Conservation (phyloP, 2,888 invertebrate species). For the Phymatocera aterrima region DNA sequence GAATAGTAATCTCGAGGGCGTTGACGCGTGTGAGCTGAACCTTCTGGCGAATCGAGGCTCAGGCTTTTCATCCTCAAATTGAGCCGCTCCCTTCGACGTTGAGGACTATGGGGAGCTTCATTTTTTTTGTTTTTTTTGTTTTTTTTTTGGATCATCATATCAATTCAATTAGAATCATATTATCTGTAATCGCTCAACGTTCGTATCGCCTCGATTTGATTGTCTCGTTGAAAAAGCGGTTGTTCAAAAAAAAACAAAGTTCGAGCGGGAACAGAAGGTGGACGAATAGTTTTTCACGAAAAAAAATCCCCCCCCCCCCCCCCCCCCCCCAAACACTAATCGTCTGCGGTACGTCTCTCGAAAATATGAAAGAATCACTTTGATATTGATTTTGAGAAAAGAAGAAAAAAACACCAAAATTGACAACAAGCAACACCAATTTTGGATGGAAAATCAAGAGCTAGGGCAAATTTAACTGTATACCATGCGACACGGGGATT, state of each 20-base stretch:
- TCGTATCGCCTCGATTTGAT: slow-evolving; percentile 60
- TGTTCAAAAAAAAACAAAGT: neutral
- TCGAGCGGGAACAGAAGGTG: neutral
- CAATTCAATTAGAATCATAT: slow-evolving; percentile 49
- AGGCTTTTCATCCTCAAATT: slow-evolving; percentile 99
- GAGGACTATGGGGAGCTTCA: slow-evolving; percentile 95
- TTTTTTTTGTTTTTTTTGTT: too few species aligned
- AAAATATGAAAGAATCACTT: too few species aligned
- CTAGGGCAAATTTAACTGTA: too few species aligned
- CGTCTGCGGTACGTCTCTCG: too few species aligned
- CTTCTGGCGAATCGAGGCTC: slow-evolving; percentile 97
- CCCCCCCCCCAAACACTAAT: too few species aligned
- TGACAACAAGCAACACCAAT: too few species aligned
- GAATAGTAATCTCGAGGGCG: slow-evolving; percentile 78
- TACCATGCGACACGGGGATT: too few species aligned
- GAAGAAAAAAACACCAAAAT: too few species aligned
- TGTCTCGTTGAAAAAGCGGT: slow-evolving; percentile 46
- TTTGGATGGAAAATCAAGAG: too few species aligned
- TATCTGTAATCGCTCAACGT: slow-evolving; percentile 53
- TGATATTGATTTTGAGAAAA: too few species aligned
- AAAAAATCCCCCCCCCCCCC: too few species aligned
- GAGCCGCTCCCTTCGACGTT: slow-evolving; percentile 90
- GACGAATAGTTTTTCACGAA: neutral
- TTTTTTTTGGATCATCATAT: too few species aligned
- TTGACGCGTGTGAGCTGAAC: slow-evolving; percentile 88